Evolutionary conservation across 1,140 invertebrate species (phyloP), one percentile per base, ranked within the genome.

Genomic region (Maconellicoccus hirsutus): DNA sequence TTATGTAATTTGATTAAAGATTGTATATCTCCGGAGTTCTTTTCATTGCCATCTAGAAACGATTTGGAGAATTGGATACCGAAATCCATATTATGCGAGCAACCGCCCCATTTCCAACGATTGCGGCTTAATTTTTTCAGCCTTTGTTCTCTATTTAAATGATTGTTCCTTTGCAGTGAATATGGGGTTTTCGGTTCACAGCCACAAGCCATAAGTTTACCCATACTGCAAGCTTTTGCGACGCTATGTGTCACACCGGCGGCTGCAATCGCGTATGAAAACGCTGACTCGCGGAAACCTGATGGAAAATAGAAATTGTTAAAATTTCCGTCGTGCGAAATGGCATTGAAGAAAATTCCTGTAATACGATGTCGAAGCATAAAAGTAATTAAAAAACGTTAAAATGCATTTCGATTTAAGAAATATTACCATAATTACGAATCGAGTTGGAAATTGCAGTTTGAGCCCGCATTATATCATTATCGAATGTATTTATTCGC

Each of bases 1-100:
- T 98, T 98, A 80, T 98, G 96, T 29, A 98, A 83, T 81, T 98
- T 98, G 93, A 98, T 97, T 73, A 95, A 81, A 70, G 90, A 91
- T 33, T 94, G 82, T 2, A 90, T 89, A 78, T 94, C 90, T 0
- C 86, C 84, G 3, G 61, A 66, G 78, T 93, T 91, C 71, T 92
- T 81, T 78, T 94, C 88, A 70, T 91, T 82, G 61, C 91, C 87
- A 80, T 95, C 92, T 73, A 94, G 83, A 81, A 94, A 94, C 76
- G 86, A 86, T 63, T 90, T 82, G 23, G 91, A 86, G 78, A 91
- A 88, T 74, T 85, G 83, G 77, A 89, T 86, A 10, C 91, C 91
- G 74, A 85, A 91, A 12, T 86, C 85, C 22, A 92, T 86, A 75
- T 91, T 88, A 0, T 88, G 89, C 74, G 89, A 90, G 76, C 93